A percentile compares a stretch with the other conserved stretches of the same genome.
phyloP scores from a whole-genome alignment of 1,140 invertebrate species.

The Centruroides vittatus region DNA sequence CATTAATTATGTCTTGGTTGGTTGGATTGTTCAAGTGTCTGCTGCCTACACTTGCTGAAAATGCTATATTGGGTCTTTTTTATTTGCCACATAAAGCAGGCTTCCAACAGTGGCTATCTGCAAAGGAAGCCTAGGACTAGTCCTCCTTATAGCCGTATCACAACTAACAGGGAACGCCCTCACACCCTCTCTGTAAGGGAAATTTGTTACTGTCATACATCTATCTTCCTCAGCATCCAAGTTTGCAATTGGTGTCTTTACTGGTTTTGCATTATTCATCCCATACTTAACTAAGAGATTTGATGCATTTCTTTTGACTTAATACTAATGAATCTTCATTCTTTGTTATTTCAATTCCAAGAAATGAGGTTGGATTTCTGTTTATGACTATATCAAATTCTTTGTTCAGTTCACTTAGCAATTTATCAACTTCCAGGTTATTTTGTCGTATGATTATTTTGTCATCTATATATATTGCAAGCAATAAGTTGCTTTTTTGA shows the following conservation, averaged over 20 bases:
- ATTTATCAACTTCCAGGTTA: neutral
- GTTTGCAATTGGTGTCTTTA: neutral
- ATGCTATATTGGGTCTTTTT: slow-evolving; percentile 18
- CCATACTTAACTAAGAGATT: slow-evolving; percentile 16
- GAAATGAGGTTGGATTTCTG: neutral
- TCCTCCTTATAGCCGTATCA: too few relatives aligned
- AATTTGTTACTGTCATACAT: neutral
- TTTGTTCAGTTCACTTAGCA: neutral
- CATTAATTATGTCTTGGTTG: neutral
- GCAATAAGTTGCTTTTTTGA: neutral
- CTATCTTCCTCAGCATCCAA: neutral
- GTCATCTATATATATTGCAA: slow-evolving; percentile 12
- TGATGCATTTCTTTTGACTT: slow-evolving; percentile 6
- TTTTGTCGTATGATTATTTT: neutral
- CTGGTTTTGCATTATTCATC: slow-evolving; percentile 1
- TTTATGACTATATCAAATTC: neutral
- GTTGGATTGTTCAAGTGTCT: neutral
- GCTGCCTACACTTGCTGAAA: slow-evolving; percentile 10
- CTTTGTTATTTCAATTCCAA: slow-evolving; percentile 8
- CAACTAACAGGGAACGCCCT: too few relatives aligned
- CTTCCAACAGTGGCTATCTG: too few relatives aligned
- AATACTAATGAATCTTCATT: neutral
- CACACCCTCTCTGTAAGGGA: slow-evolving; percentile 16
- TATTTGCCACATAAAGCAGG: slow-evolving; percentile 8
- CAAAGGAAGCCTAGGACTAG: too few relatives aligned